Base-by-base conservation (phyloP, 2,113 vertebrate genomes). In the Elephas maximus region DNA sequence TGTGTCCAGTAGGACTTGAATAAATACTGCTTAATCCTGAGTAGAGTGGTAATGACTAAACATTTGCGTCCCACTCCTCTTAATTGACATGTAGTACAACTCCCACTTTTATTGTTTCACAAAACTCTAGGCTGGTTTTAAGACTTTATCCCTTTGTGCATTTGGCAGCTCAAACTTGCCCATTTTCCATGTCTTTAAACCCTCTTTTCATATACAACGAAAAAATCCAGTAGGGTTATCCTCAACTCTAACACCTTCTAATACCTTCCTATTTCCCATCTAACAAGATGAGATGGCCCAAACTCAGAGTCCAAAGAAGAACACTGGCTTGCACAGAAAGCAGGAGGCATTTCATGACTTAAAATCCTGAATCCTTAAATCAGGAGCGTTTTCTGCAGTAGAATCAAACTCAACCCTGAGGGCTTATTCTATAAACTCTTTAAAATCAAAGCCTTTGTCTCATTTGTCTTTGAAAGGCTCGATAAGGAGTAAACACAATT, bases 121-220 rank as follows among this genome's bases (percentile, higher is more conserved):
- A 78, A 88, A 88, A 93, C 62, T 65, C 67, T n/a, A 21, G 53
- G 14, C 17, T 83, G 8, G 11, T 41, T 67, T 83, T 62, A 83
- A 62, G 60, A 11, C 21, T 79, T 93, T 83, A 88, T 17, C 12
- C 5, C 11, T 73, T 86, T 45, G 7, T 82, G 4, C 10, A 28
- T 28, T 71, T 12, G 60, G 28, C 63, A 37, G 28, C 33, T 28
- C 83, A 74, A 90, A 26, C 6, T 33, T 51, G 2, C 18, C 14
- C 41, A 41, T 65, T 93, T 93, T 88, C 65, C 93, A 8, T 96
- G 14, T 45, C 9, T 48, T 82, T 74, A 45, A 74, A 69, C n/a
- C 17, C 17, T 76, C 51, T 60, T 73, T 79, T 73, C 5, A 6
- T 76, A 18, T 45, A 45, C 24, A 83, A 96, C 12, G 41, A n/a